Percentiles rank a stretch among this genome's conserved stretches.
These are phyloP conservation scores for Cinara cedri DNA, from an alignment of 2,888 invertebrate species.

Conservation along the genomic window DNA sequence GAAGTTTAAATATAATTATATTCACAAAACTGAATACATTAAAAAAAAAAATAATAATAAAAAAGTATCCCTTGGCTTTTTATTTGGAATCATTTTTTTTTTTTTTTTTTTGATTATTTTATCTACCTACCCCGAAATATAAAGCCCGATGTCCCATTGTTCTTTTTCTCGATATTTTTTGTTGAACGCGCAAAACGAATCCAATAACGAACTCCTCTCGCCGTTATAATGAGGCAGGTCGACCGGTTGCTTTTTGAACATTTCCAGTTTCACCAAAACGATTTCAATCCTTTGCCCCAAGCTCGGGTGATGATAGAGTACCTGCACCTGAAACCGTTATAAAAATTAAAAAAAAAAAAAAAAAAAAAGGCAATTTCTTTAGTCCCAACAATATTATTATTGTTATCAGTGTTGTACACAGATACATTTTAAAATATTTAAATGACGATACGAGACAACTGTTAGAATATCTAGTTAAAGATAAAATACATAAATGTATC, in stretches of 20 bases:
- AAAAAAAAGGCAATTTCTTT: no score
- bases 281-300: constrained; percentile 72
- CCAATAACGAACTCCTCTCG: constrained; percentile 72
- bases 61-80: no score
- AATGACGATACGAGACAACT: no score
- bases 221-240: constrained; percentile 71
- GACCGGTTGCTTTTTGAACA: constrained; percentile 72
- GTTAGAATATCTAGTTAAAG: no score
- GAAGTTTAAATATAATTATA: constrained; percentile 13
- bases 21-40: constrained; percentile 3
- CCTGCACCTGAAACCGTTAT: constrained; percentile 77
- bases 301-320: constrained; percentile 78
- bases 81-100: not conserved
- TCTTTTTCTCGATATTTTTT: constrained; percentile 69
- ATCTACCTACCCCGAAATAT: constrained; percentile 72
- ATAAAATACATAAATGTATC: no score
- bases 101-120: not conserved
- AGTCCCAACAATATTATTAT: no score
- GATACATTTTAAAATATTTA: no score
- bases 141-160: constrained; percentile 82
- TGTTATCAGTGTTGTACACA: no score
- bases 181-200: constrained; percentile 78
- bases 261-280: constrained; percentile 73
- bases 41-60: not conserved
- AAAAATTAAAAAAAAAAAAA: not conserved